A percentile compares a stretch with the other conserved stretches of the same genome.
These are phyloP conservation scores for Rhynchotus rufescens DNA, from an alignment of 2,797 vertebrate genomes.

Conservation along the genomic window DNA sequence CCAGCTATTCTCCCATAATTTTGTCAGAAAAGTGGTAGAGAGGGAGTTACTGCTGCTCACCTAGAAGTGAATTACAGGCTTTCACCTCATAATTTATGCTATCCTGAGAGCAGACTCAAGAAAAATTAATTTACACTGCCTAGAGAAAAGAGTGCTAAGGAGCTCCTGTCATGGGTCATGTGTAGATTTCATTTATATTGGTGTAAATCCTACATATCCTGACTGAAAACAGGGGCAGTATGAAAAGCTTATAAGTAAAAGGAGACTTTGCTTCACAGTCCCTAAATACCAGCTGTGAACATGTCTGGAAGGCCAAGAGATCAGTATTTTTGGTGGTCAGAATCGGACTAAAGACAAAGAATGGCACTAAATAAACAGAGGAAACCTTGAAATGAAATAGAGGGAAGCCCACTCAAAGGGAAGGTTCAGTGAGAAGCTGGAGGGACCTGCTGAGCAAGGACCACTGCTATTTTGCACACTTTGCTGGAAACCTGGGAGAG, in stretches of 20 bases:
- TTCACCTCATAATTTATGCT: constrained; percentile 53
- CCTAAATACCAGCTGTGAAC: not conserved
- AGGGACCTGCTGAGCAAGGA: not conserved
- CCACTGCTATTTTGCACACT: not conserved
- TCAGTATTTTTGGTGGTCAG: not conserved
- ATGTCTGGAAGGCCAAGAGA: not conserved
- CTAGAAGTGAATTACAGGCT: constrained; percentile 41
- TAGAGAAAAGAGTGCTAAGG: constrained; percentile 15
- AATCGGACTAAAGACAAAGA: not conserved
- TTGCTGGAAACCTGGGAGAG: not conserved
- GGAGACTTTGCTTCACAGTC: not conserved
- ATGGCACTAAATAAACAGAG: not conserved
- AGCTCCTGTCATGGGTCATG: constrained; percentile 27
- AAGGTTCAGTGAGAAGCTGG: not conserved
- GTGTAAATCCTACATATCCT: constrained; percentile 39
- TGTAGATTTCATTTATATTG: constrained; percentile 14
- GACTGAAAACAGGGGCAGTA: not conserved
- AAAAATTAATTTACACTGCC: constrained; percentile 55
- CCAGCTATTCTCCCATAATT: constrained; percentile 21
- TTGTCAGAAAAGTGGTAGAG: constrained; percentile 29
- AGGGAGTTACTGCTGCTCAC: not conserved
- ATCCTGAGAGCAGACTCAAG: constrained; percentile 24
- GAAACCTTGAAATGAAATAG: not conserved
- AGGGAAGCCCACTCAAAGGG: not conserved
- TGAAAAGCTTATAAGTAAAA: constrained; percentile 13